Conservation (phyloP, 2,797 vertebrate species). For the Gallirallus australis region DNA sequence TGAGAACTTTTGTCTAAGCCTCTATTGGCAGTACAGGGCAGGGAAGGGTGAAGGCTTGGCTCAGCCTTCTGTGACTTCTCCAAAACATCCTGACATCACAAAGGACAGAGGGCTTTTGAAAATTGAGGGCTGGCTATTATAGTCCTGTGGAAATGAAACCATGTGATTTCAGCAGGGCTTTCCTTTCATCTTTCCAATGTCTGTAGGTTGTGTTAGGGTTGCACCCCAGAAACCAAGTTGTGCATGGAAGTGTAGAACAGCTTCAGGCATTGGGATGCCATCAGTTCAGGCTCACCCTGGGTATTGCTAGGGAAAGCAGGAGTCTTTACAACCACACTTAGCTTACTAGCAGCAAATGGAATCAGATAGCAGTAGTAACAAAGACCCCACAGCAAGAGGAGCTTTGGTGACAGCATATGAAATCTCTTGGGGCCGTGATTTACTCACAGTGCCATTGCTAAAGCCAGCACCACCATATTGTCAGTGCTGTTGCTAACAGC, state of each 20-base stretch:
- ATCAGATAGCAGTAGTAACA: neutral
- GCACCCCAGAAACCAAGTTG: neutral
- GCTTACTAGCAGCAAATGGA: neutral
- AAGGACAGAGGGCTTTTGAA: neutral
- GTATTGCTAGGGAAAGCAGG: neutral
- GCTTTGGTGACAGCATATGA: neutral
- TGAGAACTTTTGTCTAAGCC: neutral
- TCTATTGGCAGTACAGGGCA: neutral
- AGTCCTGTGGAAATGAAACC: neutral
- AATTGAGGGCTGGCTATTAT: neutral
- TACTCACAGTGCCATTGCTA: neutral
- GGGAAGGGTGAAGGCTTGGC: neutral
- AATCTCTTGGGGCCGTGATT: neutral
- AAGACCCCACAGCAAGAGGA: neutral
- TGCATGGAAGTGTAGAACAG: neutral
- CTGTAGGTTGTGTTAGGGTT: neutral
- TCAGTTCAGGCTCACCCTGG: neutral
- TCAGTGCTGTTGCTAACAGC: neutral
- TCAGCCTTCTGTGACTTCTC: neutral
- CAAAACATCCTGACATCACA: neutral
- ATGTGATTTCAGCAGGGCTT: neutral
- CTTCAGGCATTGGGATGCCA: neutral
- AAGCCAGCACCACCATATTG: neutral
- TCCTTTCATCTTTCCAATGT: neutral
- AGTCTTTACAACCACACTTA: neutral